Evolutionary conservation across 2,888 invertebrate species (phyloP), one percentile per base, ranked within the genome.

Genomic region (Pollenia griseotomentosa): DNA sequence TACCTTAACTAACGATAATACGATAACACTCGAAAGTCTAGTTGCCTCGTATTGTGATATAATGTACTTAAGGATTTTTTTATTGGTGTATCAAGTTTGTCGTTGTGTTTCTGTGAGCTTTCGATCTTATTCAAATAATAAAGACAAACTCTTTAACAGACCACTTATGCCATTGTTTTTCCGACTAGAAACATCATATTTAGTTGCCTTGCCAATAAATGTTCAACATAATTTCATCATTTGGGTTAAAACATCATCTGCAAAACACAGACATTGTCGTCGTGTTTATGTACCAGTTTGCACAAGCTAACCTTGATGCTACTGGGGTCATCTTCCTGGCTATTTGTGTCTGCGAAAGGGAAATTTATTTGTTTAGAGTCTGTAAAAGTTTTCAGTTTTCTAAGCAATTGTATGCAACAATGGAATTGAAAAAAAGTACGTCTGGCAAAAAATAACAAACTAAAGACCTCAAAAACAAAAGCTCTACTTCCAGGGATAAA

Each of bases 191-290:
- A 73, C 73, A 66, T 77, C 77, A 77, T 81, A 73, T 87, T 66
- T 83, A 66, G 73, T 65, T 66, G 79, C 61, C 61, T 33, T 79
- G 79, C 74, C 73, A 74, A 84, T 84, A 86, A 51, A 73, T 68
- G 68, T 61, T 86, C 66, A 87, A 80, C 83, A 87, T 73, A 23
- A 57, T 66, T 87, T 77, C 80, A 83, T 77, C 66, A 83, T 66
- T 53, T 79, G 66, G 33, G 46, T 66, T 33, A 65, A 78, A 63
- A 75, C 61, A 75, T 75, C 63, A 74, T 48, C 23, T 23, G 16
- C 16, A 33, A n/a, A n/a, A 44, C 68, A 71, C 65, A 33, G 33
- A 33, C 53, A 68, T 53, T 48, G 19, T 70, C 19, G 14, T 33
- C 46, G 7, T 16, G 10, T 23, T 6, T 44, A 57, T 55, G 16